A percentile compares a stretch with the other conserved stretches of the same genome.
Conservation (phyloP, 2,113 vertebrate genomes). For the Corythoichthys intestinalis region DNA sequence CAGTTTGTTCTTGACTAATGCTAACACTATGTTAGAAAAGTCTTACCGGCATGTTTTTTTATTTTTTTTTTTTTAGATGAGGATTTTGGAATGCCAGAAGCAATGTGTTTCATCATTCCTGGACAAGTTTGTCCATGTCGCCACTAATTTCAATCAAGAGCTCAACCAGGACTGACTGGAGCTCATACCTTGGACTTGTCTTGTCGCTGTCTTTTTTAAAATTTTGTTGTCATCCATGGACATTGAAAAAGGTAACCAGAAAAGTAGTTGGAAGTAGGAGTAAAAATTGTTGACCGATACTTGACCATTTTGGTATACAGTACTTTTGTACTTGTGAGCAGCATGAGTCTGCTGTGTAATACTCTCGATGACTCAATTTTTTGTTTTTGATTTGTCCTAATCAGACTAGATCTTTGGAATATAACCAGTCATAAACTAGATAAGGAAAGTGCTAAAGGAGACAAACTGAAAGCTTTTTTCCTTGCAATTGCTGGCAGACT, state of each 20-base stretch:
- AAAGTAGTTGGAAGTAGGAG: neutral
- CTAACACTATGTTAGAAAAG: neutral
- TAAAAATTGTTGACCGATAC: neutral
- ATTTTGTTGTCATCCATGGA: neutral
- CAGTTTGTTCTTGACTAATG: neutral
- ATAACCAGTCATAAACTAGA: too few species aligned
- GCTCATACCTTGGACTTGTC: neutral
- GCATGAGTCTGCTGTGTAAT: neutral
- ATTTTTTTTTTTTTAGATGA: too few species aligned
- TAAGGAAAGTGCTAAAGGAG: neutral
- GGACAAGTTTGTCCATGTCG: too few species aligned
- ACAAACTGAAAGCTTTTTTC: constrained; percentile 1
- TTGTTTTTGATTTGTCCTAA: too few species aligned
- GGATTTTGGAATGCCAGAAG: too few species aligned
- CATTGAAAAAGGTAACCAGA: too few species aligned
- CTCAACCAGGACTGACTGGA: neutral
- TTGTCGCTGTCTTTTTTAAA: neutral
- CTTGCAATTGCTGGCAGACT: neutral
- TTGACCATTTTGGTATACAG: too few species aligned
- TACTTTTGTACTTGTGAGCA: too few species aligned
- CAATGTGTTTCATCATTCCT: too few species aligned
- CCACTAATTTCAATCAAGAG: neutral
- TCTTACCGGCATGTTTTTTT: neutral
- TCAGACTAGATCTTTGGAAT: too few species aligned
- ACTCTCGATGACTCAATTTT: neutral